phyloP scores from a whole-genome alignment of 2,888 invertebrate species.

The Drosophila macrospina region DNA sequence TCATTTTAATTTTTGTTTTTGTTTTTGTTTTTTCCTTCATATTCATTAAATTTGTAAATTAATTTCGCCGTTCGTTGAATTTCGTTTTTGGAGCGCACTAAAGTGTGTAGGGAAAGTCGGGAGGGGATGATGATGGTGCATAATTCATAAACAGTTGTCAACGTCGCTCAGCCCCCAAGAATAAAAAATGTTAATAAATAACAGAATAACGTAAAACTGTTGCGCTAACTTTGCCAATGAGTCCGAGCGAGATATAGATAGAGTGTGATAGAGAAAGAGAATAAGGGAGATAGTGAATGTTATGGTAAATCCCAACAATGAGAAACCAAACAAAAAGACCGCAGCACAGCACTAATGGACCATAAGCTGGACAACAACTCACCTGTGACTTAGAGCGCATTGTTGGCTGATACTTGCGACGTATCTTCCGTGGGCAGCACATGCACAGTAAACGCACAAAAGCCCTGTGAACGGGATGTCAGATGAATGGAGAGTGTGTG shows the following conservation, averaged over 20 bases:
- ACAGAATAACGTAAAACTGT: conserved; percentile 16
- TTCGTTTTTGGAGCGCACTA: conserved; percentile 62
- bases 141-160: conserved; percentile 62
- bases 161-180: conserved; percentile 31
- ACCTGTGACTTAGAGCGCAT: conserved; percentile 95
- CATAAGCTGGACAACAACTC: conserved; percentile 75
- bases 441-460: conserved; percentile 96
- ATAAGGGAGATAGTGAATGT: conserved; percentile 18
- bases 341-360: conserved; percentile 24
- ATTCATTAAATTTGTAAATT: conserved; percentile 79
- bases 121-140: conserved; percentile 23
- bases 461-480: conserved; percentile 89
- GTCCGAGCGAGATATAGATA: background rate
- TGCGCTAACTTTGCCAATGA: conserved; percentile 24
- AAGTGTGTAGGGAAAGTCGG: conserved; percentile 22
- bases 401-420: conserved; percentile 93
- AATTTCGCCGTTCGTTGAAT: conserved; percentile 75
- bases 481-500: background rate
- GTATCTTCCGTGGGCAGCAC: conserved; percentile 93
- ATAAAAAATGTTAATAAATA: conserved; percentile 36
- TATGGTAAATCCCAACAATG: conserved; percentile 35
- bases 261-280: conserved; percentile 11
- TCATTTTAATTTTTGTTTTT: conserved; percentile 17
- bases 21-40: conserved; percentile 30
- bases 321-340: conserved; percentile 27